Percentiles rank a stretch among this genome's conserved stretches.
Evolutionary conservation across 2,113 vertebrate genomes (phyloP).

Genomic region (Chiloscyllium plagiosum): DNA sequence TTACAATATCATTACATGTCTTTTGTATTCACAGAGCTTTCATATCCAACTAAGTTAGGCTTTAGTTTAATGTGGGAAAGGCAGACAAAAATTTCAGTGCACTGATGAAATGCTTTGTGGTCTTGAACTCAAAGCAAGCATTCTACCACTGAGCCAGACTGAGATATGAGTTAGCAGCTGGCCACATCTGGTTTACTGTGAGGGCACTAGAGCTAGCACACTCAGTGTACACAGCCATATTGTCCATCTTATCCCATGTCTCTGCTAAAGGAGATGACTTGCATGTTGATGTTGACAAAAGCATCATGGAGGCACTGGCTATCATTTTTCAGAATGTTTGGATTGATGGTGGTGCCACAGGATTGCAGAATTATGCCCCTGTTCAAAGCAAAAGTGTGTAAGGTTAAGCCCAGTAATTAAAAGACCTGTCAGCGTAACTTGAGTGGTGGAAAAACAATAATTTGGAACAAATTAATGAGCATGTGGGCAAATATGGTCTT

Average conservation of each 20-base stretch:
- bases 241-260: not conserved
- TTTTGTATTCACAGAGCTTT: not conserved
- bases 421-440: too few species aligned
- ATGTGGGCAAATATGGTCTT: too few species aligned
- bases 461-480: too few species aligned
- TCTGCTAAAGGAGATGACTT: not conserved
- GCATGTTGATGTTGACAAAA: not conserved
- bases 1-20: not conserved
- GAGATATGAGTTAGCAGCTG: not conserved
- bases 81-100: not conserved
- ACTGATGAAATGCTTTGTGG: not conserved
- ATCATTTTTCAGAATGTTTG: too few species aligned
- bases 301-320: too few species aligned
- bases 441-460: too few species aligned
- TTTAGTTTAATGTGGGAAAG: not conserved
- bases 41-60: not conserved
- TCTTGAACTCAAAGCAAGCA: not conserved
- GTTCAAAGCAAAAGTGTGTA: too few species aligned
- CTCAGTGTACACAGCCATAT: not conserved
- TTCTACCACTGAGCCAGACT: too few species aligned
- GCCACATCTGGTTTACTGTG: not conserved
- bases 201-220: not conserved
- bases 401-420: too few species aligned
- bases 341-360: too few species aligned
- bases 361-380: too few species aligned